Base-by-base conservation (phyloP, 2,797 vertebrate species). In the Antennarius maculatus region DNA sequence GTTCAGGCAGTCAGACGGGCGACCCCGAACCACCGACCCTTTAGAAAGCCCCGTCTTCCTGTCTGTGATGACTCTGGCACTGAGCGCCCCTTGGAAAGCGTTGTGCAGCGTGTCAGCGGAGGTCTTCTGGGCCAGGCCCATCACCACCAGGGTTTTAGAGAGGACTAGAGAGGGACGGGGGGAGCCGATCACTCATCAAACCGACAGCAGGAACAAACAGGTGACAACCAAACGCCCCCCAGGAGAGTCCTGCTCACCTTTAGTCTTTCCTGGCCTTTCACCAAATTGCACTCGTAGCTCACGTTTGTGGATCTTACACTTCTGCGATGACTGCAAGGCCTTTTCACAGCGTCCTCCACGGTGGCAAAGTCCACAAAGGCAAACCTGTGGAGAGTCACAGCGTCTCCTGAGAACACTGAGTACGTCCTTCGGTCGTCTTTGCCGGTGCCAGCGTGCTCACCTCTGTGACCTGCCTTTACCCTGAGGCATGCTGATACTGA, bases 121-220 rank as follows among this genome's bases (percentile, higher is more conserved):
- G 0, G 97, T 98, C 7, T 95, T 95, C 63, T 96, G 92, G 55
- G 95, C 90, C 6, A 99, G 92, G 54, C 95, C 95, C 82, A 85
- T 91, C 45, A 99, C 94, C 50, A 97, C 94, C 74, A 99, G 82
- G 0, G 96, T 97, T 87, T 96, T 97, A 57, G 91, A 87, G 31
- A 91, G 84, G 46, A 90, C 95, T 96, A 18, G 23, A 68, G 7
- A 50, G 39, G 61, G 48, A 37, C 37, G 15, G 31, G 28, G 23
- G n/a, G 54, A 41, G 13, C 4, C 5, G 9, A 41, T 23, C 1
- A 23, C 7, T 50, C 9, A 43, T 9, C 6, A 68, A 52, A 59
- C 7, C 17, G 28, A 53, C 31, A 15, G 37, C 3, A 12, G 1
- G 62, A 51, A 4, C 3, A 49, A 17, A 17, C 42, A 7, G 13